Evolutionary conservation across 2,797 vertebrate genomes (phyloP).

Genomic region (Amniataba percoides): DNA sequence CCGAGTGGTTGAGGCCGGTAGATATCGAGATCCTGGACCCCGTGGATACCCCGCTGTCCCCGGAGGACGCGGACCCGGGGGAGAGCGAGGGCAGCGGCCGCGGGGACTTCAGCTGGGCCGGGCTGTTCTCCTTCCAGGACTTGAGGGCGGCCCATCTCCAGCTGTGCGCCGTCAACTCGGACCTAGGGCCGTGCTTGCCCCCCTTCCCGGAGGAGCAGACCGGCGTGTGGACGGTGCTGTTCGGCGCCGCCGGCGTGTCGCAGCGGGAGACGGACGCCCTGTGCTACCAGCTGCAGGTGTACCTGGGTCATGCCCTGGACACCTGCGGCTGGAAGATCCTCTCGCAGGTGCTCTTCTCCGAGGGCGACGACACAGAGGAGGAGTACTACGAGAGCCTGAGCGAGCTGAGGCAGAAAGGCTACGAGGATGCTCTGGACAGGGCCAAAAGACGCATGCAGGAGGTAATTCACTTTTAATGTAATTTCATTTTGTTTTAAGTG

Average conservation of each 20-base stretch:
- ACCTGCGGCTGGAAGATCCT: conserved; percentile 98
- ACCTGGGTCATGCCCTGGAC: conserved; percentile 94
- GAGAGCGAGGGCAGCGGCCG: conserved; percentile 61
- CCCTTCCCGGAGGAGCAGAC: conserved; percentile 93
- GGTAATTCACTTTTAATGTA: conserved; percentile 78
- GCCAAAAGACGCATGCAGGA: conserved; percentile 91
- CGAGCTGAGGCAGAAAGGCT: conserved; percentile 94
- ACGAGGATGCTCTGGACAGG: conserved; percentile 93
- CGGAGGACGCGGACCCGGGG: conserved; percentile 57
- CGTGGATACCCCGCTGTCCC: conserved; percentile 42
- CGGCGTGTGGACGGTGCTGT: conserved; percentile 94
- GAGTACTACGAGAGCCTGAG: conserved; percentile 98
- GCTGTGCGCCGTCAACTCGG: conserved; percentile 94
- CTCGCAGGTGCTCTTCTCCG: conserved; percentile 94
- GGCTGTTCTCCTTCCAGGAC: conserved; percentile 96
- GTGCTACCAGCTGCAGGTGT: conserved; percentile 93
- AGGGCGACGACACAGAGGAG: conserved; percentile 93
- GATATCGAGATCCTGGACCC: conserved; percentile 80
- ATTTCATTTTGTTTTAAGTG: neutral
- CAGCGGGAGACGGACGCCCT: conserved; percentile 89
- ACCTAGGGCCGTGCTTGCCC: conserved; percentile 93
- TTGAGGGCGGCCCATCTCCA: conserved; percentile 92
- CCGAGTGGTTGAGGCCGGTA: conserved; percentile 59
- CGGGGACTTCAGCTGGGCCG: conserved; percentile 97
- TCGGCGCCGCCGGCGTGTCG: conserved; percentile 86